Evolutionary conservation across 2,888 invertebrate genomes (phyloP).

Genomic region (Hirtodrosophila histrioides): DNA sequence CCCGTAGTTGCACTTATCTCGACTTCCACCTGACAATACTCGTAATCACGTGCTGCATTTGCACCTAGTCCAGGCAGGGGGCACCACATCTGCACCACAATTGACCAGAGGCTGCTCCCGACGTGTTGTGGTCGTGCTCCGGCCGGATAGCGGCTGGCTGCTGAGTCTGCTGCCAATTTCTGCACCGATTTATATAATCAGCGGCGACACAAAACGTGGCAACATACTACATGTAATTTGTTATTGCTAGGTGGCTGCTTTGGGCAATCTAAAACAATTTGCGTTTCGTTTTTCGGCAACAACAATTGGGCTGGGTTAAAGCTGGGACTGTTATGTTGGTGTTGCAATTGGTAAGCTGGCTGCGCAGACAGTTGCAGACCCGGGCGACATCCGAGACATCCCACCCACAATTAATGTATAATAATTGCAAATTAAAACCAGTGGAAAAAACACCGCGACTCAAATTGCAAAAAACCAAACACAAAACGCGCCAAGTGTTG

Average conservation of each 20-base stretch:
- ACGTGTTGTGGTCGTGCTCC: conserved; percentile 32
- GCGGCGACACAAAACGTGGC: conserved; percentile 76
- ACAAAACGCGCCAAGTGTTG: conserved; percentile 68
- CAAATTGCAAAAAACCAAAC: conserved; percentile 60
- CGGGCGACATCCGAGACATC: conserved; percentile 65
- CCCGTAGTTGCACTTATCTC: neutral
- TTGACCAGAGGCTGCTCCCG: conserved; percentile 63
- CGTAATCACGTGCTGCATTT: conserved; percentile 70
- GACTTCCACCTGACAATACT: conserved; percentile 49
- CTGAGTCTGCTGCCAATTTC: conserved; percentile 47
- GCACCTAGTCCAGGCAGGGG: conserved; percentile 41
- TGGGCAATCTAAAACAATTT: conserved; percentile 74
- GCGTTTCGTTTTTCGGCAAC: conserved; percentile 59
- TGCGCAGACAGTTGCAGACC: conserved; percentile 9
- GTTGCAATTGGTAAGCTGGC: conserved; percentile 44
- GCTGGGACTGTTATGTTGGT: conserved; percentile 20
- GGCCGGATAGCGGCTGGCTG: conserved; percentile 14
- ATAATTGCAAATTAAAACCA: conserved; percentile 74
- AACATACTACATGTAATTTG: conserved; percentile 70
- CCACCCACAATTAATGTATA: conserved; percentile 78
- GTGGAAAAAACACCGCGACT: conserved; percentile 42
- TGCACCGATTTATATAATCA: conserved; percentile 75
- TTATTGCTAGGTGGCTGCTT: conserved; percentile 41
- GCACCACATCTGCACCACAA: conserved; percentile 44
- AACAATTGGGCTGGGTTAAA: conserved; percentile 26